phyloP scores from a whole-genome alignment of 2,797 vertebrate species.

The Bovichtus variegatus region DNA sequence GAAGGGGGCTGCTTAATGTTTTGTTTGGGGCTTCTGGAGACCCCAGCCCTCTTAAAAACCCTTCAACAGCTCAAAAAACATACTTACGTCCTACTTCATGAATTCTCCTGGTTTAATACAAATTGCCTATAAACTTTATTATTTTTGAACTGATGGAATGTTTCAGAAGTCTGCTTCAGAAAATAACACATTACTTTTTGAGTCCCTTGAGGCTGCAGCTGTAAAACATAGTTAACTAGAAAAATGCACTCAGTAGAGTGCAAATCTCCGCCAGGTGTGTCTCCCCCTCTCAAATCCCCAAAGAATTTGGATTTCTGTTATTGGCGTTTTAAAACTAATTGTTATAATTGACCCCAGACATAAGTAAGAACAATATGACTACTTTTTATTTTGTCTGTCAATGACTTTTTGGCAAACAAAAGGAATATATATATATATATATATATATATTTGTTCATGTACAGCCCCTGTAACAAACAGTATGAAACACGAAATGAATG shows the following conservation, averaged over 20 bases:
- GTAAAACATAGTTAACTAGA: not conserved
- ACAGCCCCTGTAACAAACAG: not conserved
- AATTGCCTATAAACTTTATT: not conserved
- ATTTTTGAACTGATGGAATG: not conserved
- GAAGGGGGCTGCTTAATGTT: not conserved
- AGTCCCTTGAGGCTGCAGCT: not conserved
- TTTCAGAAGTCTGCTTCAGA: not conserved
- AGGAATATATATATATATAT: too few species aligned
- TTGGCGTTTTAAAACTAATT: too few species aligned
- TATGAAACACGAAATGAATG: not conserved
- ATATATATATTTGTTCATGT: not conserved
- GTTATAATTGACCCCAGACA: too few species aligned
- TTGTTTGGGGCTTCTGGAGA: not conserved
- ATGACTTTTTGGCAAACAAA: not conserved
- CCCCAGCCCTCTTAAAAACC: not conserved
- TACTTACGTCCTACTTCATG: not conserved
- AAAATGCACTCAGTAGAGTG: too few species aligned
- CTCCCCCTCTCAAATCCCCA: not conserved
- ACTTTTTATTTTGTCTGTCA: not conserved
- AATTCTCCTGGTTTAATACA: not conserved
- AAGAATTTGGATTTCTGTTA: too few species aligned
- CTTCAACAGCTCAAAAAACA: slow-evolving; percentile 7
- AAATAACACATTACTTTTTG: not conserved
- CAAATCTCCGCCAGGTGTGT: too few species aligned
- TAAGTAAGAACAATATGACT: not conserved